phyloP scores from a whole-genome alignment of 2,888 invertebrate species.

The Brachypterus glaber region DNA sequence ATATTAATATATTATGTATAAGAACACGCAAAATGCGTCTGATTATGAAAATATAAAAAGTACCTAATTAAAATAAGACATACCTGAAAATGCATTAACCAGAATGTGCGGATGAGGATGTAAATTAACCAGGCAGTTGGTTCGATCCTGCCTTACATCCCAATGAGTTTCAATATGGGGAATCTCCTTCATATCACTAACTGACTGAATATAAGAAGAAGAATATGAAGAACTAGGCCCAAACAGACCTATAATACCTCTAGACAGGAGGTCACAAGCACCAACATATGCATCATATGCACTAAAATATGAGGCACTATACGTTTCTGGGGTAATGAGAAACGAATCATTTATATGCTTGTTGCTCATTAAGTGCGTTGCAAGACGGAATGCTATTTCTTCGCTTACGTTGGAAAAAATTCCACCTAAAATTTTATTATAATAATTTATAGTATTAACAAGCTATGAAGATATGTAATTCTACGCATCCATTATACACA shows the following conservation, averaged over 20 bases:
- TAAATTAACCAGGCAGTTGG: constrained; percentile 20
- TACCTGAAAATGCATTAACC: constrained; percentile 38
- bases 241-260: constrained; percentile 18
- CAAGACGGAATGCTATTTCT: constrained; percentile 23
- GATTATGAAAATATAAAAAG: too few relatives aligned
- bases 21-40: too few relatives aligned
- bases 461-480: too few relatives aligned
- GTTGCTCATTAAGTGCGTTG: constrained; percentile 20
- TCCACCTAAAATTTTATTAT: constrained; percentile 26
- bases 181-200: constrained; percentile 22
- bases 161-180: constrained; percentile 29
- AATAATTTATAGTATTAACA: too few relatives aligned
- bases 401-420: constrained; percentile 23
- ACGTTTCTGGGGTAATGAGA: constrained; percentile 18
- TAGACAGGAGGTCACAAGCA: constrained; percentile 16
- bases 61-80: too few relatives aligned
- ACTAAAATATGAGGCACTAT: constrained; percentile 18
- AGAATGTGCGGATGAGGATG: constrained; percentile 18
- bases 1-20: too few relatives aligned
- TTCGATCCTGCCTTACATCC: constrained; percentile 21
- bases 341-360: constrained; percentile 17
- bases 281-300: constrained; percentile 18
- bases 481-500: too few relatives aligned
- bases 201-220: constrained; percentile 15
- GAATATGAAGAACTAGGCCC: constrained; percentile 20